Evolutionary conservation across 2,113 vertebrate genomes (phyloP).

Genomic region (Emydocephalus ijimae): DNA sequence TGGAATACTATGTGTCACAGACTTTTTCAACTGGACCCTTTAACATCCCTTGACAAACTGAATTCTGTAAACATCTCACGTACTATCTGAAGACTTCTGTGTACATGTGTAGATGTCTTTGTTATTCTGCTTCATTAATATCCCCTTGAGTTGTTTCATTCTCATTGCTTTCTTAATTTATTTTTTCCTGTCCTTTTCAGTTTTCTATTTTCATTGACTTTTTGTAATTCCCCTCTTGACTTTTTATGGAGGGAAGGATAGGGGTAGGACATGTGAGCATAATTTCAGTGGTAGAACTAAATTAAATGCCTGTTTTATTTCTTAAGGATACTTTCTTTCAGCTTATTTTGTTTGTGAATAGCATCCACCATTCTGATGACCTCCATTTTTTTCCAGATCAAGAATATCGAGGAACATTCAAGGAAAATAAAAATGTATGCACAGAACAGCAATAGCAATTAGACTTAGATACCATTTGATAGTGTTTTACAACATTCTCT

Average conservation of each 20-base stretch:
- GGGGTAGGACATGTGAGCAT: too few relatives aligned
- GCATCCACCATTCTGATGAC: background rate
- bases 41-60: background rate
- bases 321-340: background rate
- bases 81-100: background rate
- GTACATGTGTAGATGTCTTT: background rate
- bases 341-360: background rate
- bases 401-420: background rate
- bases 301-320: background rate
- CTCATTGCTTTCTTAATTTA: background rate
- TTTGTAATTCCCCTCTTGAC: too few relatives aligned
- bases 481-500: too few relatives aligned
- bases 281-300: background rate
- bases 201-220: background rate
- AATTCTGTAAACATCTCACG: background rate
- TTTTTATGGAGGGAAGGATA: background rate
- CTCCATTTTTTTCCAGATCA: background rate
- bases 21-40: background rate
- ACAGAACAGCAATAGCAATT: background rate
- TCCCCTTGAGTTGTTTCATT: background rate
- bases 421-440: background rate
- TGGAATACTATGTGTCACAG: background rate
- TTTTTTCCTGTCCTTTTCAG: background rate
- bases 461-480: too few relatives aligned
- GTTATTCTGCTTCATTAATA: background rate